Conservation (phyloP, 2,888 invertebrate genomes). For the Actias luna region DNA sequence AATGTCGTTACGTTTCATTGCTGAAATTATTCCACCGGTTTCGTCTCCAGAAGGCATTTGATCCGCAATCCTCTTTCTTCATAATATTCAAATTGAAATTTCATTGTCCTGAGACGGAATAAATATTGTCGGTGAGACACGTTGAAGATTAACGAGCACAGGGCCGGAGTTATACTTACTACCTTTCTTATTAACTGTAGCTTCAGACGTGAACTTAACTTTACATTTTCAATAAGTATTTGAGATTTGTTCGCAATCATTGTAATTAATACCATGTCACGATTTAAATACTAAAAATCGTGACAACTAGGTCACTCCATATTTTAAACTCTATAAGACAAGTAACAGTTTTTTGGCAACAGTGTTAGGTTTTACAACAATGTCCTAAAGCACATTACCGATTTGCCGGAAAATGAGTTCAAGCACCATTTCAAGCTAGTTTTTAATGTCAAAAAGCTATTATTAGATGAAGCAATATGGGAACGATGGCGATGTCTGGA, state of each 20-base stretch:
- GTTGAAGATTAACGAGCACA: constrained; percentile 28
- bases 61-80: constrained; percentile 15
- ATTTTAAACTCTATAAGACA: too few relatives aligned
- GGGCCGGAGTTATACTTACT: constrained; percentile 13
- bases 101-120: constrained; percentile 22
- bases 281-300: too few relatives aligned
- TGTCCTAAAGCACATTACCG: too few relatives aligned
- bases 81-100: constrained; percentile 25
- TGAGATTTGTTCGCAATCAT: not conserved
- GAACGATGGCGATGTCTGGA: too few relatives aligned
- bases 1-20: constrained; percentile 6
- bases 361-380: too few relatives aligned
- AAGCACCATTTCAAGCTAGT: too few relatives aligned
- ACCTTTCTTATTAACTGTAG: too few relatives aligned
- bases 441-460: too few relatives aligned
- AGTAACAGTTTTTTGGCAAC: too few relatives aligned
- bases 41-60: constrained; percentile 13
- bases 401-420: too few relatives aligned
- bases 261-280: not conserved
- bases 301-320: too few relatives aligned
- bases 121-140: constrained; percentile 21
- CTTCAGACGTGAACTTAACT: not conserved
- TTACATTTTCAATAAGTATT: not conserved
- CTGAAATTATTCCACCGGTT: not conserved
- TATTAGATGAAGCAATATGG: too few relatives aligned